Evolutionary conservation across 1,140 invertebrate genomes (phyloP), one percentile per base, ranked within the genome.

Genomic region (Helicorthomorpha holstii): DNA sequence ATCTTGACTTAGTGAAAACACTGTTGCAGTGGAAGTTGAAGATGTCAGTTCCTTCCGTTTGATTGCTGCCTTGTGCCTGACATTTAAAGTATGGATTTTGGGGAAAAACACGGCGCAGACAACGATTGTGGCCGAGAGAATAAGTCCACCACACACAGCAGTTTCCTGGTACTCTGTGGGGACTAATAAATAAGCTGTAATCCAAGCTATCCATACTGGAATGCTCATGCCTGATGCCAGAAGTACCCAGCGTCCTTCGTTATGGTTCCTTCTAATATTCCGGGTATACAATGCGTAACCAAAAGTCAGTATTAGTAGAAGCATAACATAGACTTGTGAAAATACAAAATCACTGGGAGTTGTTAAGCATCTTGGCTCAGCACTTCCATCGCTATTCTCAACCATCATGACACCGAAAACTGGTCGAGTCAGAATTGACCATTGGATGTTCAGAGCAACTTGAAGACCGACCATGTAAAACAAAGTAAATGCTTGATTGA

Each of bases 401-500:
- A 21, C 50, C 45, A 22, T 46, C 44, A 27, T 19, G n/a, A 24
- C 16, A 27, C 4, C 25, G 23, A 44, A 27, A 42, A 43, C 47
- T 19, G 29, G 45, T 22, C 42, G 19, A 56, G 48, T 4, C 44
- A 16, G 22, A 62, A 51, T 44, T 38, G 60, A 66, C 60, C 64
- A 64, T 46, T 69, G 64, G n/a, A 64, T 49, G 48, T 59, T 60
- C n/a, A 69, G 53, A 1, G 66, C 64, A 16, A 65, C 45, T 54
- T 69, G 68, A 12, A 68, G 62, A 19, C 63, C 57, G 0, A 69
- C 59, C 19, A 67, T 62, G 53, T 68, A 66, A 10, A 65, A 44
- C 3, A 69, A 57, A 3, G 63, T 68, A 4, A 69, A 48, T 47
- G 65, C 62, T 53, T 68, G 66, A 57, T 69, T 68, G 21, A 66